Evolutionary conservation across 1,140 invertebrate species (phyloP), one percentile per base, ranked within the genome.

Genomic region (Archegozetes longisetosus): DNA sequence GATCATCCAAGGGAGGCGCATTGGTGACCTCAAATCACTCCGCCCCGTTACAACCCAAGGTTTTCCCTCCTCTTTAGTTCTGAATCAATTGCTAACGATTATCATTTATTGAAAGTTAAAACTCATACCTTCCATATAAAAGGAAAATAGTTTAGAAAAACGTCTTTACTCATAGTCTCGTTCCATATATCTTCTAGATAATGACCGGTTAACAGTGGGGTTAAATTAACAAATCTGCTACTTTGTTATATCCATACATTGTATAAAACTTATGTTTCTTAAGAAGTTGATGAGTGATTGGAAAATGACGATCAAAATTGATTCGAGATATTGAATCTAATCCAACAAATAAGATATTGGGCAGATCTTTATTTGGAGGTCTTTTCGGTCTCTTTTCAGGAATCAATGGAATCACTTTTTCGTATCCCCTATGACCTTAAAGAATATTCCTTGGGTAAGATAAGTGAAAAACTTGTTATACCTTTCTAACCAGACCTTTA

Each of bases 121-220:
- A 69, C 20, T 24, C 12, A 55, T 62, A 40, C 62, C 58, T 4
- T 60, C 4, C 3, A 64, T 26, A 64, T 60, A 0, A 62, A 56
- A 48, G 55, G 53, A 9, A 62, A 14, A 22, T 57, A 2, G 29
- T 64, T 61, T 14, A 57, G 61, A 29, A 47, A 63, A 17, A 54
- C 29, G 6, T n/a, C 24, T 59, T 53, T 57, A 23, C 20, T 57
- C 32, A 26, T 58, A 59, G 3, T 14, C 67, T 61, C 3, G 66
- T 22, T 75, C 53, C 20, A 74, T 58, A 0, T 74, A 67, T 3
- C 72, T 23, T 55, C 22, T 22, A 28, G 17, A n/a, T 55, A 20
- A 23, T 25, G 17, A 9, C 74, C 74, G 1, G 68, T 65, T n/a
- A 76, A 56, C 20, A 74, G 60, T 0, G 74, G 67, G 2, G 72